Conservation (phyloP, 1,140 invertebrate genomes). For the Drosophila chauvacae region DNA sequence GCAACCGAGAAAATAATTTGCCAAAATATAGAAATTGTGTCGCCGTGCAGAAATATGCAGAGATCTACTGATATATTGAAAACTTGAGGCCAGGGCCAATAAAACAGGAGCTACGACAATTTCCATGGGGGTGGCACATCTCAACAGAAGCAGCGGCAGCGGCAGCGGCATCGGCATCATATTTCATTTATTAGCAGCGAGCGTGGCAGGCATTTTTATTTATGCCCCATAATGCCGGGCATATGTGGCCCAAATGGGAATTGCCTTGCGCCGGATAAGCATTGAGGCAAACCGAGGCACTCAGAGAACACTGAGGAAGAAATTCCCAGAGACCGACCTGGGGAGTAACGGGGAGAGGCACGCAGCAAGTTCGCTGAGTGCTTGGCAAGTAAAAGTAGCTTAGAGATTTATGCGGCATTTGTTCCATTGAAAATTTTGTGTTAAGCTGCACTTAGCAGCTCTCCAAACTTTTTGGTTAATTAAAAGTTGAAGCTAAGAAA, state of each 20-base stretch:
- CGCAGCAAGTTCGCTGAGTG: slow-evolving; percentile 45
- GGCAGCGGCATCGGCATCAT: slow-evolving; percentile 65
- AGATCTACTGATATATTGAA: slow-evolving; percentile 43
- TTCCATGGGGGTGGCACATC: slow-evolving; percentile 24
- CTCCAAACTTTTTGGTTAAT: slow-evolving; percentile 39
- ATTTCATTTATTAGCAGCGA: slow-evolving; percentile 83
- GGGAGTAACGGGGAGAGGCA: not conserved
- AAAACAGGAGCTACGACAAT: slow-evolving; percentile 78
- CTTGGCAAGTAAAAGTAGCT: slow-evolving; percentile 72
- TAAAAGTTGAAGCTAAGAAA: slow-evolving; percentile 31
- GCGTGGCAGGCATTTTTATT: slow-evolving; percentile 73
- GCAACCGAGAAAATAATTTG: slow-evolving; percentile 75
- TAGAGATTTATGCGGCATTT: slow-evolving; percentile 76
- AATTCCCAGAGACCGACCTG: not conserved
- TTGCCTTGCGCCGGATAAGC: slow-evolving; percentile 51
- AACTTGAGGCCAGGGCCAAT: slow-evolving; percentile 60
- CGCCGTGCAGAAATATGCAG: slow-evolving; percentile 53
- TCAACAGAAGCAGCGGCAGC: not conserved
- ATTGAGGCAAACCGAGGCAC: slow-evolving; percentile 29
- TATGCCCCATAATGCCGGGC: slow-evolving; percentile 78
- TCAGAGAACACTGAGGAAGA: slow-evolving; percentile 8
- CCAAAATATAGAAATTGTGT: slow-evolving; percentile 82
- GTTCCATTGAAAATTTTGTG: slow-evolving; percentile 54
- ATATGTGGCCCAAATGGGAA: slow-evolving; percentile 84
- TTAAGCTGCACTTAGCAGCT: slow-evolving; percentile 40